Evolutionary conservation across 2,113 vertebrate species (phyloP), one percentile per base, ranked within the genome.

Genomic region (Hypanus sabinus): DNA sequence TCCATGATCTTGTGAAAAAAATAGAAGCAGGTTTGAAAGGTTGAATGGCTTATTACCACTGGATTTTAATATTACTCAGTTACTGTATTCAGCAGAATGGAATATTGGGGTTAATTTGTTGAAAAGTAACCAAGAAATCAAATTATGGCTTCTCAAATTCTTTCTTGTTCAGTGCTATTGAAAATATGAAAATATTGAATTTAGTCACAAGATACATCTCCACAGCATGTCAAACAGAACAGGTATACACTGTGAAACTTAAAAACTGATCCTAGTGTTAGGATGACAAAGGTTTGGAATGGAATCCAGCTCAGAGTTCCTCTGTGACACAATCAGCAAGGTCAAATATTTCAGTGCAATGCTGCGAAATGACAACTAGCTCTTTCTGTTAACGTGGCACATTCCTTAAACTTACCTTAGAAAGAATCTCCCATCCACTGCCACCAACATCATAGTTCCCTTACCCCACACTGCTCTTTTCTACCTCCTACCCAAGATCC

Each of bases 271-370:
- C 68, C 30, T 70, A 75, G 3, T 27, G 33, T 71, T 38, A 33
- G 68, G 36, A 92, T 92, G 90, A 92, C 68, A 33, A 12, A 33
- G 90, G 90, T 71, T 92, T 71, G 65, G n/a, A 92, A 92, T 92
- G 90, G 90, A 46, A 93, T 93, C 65, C 71, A 38, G 91, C 90
- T 92, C 20, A 70, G 22, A 92, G 33, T 27, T 73, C 91, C 91
- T 73, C 14, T 55, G 14, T 93, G 91, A 75, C 91, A 55, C 8
- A 73, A 46, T 33, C 71, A 24, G 71, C 46, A 30, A 93, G 36
- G 91, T 55, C 73, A 27, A 93, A 55, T 38, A 75, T 46, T 3
- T n/a, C 57, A 16, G 11, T 16, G 33, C 16, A 70, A 65, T 71
- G 68, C 68, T 24, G 65, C 65, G 36, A 24, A 92, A 38, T n/a